Conservation (phyloP, 2,113 vertebrate genomes). For the Silurus asotus region DNA sequence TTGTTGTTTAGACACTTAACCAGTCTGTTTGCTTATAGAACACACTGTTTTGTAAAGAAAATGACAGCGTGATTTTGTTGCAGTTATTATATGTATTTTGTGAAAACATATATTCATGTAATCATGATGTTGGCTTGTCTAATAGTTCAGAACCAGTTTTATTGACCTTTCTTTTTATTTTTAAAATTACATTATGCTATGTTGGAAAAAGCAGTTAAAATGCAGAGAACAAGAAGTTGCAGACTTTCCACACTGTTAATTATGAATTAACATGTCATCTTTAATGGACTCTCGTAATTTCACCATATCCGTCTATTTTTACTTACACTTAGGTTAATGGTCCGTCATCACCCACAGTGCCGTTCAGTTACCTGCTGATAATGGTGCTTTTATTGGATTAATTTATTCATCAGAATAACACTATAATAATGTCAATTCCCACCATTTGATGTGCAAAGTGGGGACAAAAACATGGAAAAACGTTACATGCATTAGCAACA, state of each 20-base stretch:
- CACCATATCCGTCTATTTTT: background rate
- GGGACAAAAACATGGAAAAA: background rate
- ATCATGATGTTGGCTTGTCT: background rate
- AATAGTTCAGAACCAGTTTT: constrained; percentile 18
- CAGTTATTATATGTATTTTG: constrained; percentile 2
- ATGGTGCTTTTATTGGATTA: background rate
- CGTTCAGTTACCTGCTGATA: background rate
- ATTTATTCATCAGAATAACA: background rate
- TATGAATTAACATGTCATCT: background rate
- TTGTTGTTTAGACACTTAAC: constrained; percentile 29
- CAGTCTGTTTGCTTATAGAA: constrained; percentile 18
- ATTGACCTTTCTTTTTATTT: background rate
- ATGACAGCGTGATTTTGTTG: background rate
- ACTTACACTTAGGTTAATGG: background rate
- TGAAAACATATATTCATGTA: background rate
- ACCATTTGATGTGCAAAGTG: background rate
- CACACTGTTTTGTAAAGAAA: background rate
- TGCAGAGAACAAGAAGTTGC: background rate
- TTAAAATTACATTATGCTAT: background rate
- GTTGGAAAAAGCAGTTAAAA: background rate
- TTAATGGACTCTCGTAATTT: background rate
- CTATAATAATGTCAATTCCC: background rate
- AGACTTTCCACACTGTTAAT: background rate
- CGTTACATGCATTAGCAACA: too few species aligned
- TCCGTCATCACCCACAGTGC: background rate